phyloP scores from a whole-genome alignment of 2,797 vertebrate genomes.

The Toxotes lorentzi region DNA sequence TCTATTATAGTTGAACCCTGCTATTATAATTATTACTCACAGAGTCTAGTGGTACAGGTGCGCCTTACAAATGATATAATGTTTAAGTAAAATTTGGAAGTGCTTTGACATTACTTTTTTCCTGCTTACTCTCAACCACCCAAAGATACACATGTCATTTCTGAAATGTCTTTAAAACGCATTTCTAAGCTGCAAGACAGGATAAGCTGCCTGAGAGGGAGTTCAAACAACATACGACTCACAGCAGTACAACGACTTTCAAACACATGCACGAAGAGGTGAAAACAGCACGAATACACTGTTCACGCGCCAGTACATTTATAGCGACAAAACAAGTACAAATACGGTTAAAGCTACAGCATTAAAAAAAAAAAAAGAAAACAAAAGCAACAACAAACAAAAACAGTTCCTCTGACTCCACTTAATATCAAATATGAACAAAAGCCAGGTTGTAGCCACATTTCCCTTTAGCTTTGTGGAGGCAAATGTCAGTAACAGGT shows the following conservation, averaged over 20 bases:
- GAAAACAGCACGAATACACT: slow-evolving; percentile 8
- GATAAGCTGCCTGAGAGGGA: neutral
- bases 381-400: neutral
- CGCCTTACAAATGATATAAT: neutral
- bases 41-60: neutral
- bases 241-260: neutral
- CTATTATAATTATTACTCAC: neutral
- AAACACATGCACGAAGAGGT: neutral
- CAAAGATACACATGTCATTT: neutral
- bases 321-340: neutral
- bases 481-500: neutral
- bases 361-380: neutral
- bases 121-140: neutral
- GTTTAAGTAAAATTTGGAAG: neutral
- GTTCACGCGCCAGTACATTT: neutral
- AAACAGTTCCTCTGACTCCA: accelerated
- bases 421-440: neutral
- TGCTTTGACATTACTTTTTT: neutral
- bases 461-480: neutral
- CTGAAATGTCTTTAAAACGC: no score
- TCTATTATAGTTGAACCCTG: neutral
- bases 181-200: neutral
- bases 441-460: neutral
- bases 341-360: neutral
- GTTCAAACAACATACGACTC: neutral